A percentile compares a stretch with the other conserved stretches of the same genome.
These are phyloP conservation scores for Delphinus delphis DNA, from an alignment of 2,113 vertebrate genomes.

Conservation along the genomic window DNA sequence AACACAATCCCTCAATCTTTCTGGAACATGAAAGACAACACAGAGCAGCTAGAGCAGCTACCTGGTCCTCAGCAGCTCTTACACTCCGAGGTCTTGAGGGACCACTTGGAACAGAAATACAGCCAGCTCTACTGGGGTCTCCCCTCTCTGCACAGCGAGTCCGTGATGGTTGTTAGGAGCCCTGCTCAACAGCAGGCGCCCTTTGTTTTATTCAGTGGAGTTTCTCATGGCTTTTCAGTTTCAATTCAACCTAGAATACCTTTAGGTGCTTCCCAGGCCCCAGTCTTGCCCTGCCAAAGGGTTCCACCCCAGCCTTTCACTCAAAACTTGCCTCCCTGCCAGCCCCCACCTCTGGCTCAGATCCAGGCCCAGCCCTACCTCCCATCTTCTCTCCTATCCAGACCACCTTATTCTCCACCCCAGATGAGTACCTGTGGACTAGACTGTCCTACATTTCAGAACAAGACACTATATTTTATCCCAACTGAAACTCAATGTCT, in stretches of 20 bases:
- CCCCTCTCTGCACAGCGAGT: neutral
- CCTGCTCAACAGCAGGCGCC: neutral
- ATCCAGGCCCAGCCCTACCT: neutral
- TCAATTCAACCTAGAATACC: neutral
- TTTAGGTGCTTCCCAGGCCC: neutral
- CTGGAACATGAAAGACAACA: neutral
- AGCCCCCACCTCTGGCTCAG: neutral
- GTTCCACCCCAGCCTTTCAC: neutral
- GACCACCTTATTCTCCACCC: neutral
- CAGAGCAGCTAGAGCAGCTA: neutral
- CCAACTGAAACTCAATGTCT: neutral
- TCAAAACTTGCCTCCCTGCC: neutral
- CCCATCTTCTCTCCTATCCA: neutral
- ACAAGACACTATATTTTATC: accelerated
- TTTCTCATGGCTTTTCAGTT: neutral
- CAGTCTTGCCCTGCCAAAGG: neutral
- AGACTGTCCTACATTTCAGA: accelerated
- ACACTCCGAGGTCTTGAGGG: accelerated
- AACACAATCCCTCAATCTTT: neutral
- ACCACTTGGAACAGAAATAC: accelerated
- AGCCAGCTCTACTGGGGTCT: neutral
- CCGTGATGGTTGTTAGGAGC: neutral
- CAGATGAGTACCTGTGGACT: neutral
- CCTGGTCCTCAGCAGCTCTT: neutral
- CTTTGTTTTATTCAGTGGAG: slow-evolving; percentile 5